phyloP scores from a whole-genome alignment of 2,113 vertebrate species.

The Triplophysa dalaica region DNA sequence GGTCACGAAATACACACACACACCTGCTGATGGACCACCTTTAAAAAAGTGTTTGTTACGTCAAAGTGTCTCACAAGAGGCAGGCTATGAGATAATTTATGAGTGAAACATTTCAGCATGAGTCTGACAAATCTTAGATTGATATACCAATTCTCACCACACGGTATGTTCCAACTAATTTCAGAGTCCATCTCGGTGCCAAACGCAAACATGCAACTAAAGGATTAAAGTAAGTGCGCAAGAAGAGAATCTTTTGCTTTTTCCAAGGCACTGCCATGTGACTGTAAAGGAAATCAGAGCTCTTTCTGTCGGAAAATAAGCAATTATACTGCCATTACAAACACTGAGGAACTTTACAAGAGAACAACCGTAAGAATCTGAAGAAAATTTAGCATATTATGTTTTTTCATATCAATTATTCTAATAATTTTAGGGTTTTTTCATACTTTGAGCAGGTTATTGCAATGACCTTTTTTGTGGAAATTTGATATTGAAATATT shows the following conservation, averaged over 20 bases:
- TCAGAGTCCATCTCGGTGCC: conserved; percentile 30
- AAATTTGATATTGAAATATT: background rate
- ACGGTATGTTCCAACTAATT: conserved; percentile 34
- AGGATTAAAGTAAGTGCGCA: background rate
- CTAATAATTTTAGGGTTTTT: background rate
- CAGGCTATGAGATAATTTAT: conserved; percentile 43
- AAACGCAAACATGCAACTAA: conserved; percentile 44
- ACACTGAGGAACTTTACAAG: background rate
- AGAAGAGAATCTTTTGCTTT: background rate
- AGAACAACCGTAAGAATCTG: background rate
- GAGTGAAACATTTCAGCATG: conserved; percentile 36
- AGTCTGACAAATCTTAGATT: conserved; percentile 35
- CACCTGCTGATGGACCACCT: conserved; percentile 35
- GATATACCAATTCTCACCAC: conserved; percentile 37
- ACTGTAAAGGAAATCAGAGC: conserved; percentile 17
- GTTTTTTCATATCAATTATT: background rate
- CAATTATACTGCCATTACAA: conserved; percentile 6
- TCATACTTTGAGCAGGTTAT: background rate
- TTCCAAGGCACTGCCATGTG: conserved; percentile 5
- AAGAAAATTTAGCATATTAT: conserved; percentile 12
- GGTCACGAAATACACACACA: conserved; percentile 1
- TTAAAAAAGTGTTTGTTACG: conserved; percentile 38
- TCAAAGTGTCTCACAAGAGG: conserved; percentile 16
- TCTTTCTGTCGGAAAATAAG: conserved; percentile 1
- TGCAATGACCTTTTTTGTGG: background rate